Percentiles rank a stretch among this genome's conserved stretches.
phyloP scores from a whole-genome alignment of 2,888 invertebrate species.

The Cantharis nigra region DNA sequence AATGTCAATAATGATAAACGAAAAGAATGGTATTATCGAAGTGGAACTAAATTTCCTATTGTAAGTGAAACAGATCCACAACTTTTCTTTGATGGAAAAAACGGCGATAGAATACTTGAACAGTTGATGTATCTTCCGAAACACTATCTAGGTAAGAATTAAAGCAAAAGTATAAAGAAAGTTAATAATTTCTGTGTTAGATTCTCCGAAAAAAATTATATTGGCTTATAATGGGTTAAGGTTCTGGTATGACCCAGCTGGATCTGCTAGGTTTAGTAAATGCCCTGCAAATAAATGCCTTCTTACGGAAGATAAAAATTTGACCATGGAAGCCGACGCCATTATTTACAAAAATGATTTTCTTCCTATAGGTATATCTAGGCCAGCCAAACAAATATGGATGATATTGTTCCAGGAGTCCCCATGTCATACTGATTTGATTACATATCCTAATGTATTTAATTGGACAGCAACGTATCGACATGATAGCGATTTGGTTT shows the following conservation, averaged over 20 bases:
- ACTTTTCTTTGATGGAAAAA: slow-evolving; percentile 79
- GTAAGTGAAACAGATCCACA: slow-evolving; percentile 58
- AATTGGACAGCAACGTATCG: slow-evolving; percentile 98
- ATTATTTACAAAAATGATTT: slow-evolving; percentile 88
- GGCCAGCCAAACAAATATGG: slow-evolving; percentile 80
- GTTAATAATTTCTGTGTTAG: slow-evolving; percentile 43
- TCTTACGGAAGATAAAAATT: slow-evolving; percentile 74
- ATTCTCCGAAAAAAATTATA: slow-evolving; percentile 69
- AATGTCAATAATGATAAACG: slow-evolving; percentile 44
- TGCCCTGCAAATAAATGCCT: slow-evolving; percentile 89
- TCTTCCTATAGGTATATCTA: slow-evolving; percentile 70
- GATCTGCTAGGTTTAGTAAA: slow-evolving; percentile 69
- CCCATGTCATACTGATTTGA: slow-evolving; percentile 86
- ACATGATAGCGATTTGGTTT: slow-evolving; percentile 92
- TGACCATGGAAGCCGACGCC: slow-evolving; percentile 79
- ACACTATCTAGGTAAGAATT: slow-evolving; percentile 62
- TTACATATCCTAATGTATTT: slow-evolving; percentile 76
- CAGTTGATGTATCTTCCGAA: slow-evolving; percentile 88
- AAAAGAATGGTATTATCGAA: slow-evolving; percentile 78
- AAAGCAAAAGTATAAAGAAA: background rate
- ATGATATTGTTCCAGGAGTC: slow-evolving; percentile 93
- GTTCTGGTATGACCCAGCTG: slow-evolving; percentile 58
- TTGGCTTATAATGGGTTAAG: slow-evolving; percentile 79
- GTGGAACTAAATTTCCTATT: slow-evolving; percentile 71
- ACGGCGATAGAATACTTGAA: slow-evolving; percentile 76